Evolutionary conservation across 1,140 invertebrate genomes (phyloP).

Genomic region (Dryas iulia): DNA sequence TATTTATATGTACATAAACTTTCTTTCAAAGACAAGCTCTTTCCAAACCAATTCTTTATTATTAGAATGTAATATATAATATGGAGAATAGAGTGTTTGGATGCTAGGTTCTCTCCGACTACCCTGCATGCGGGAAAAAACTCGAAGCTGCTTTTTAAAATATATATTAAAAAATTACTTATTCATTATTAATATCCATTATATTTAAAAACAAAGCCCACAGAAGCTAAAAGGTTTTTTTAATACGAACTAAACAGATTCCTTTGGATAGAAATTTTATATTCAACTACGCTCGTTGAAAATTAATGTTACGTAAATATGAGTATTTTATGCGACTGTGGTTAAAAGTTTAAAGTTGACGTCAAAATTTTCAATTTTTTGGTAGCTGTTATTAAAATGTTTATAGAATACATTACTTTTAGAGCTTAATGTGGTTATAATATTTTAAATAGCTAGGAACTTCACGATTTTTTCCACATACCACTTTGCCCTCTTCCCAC

Average conservation of each 20-base stretch:
- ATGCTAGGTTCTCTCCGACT: no score
- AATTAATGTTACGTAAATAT: not conserved
- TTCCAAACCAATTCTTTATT: no score
- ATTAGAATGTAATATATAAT: no score
- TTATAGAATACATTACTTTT: not conserved
- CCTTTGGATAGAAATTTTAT: not conserved
- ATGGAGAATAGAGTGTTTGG: no score
- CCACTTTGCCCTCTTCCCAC: no score
- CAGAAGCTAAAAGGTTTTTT: not conserved
- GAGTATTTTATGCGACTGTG: not conserved
- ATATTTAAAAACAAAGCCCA: not conserved
- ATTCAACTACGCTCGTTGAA: not conserved
- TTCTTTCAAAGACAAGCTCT: no score
- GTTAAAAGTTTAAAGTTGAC: not conserved
- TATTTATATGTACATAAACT: no score
- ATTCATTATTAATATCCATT: not conserved
- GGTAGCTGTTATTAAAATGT: not conserved
- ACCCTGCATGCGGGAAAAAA: no score
- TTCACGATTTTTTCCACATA: no score
- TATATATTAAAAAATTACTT: not conserved
- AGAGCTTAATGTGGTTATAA: not conserved
- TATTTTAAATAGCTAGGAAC: no score
- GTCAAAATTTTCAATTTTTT: not conserved
- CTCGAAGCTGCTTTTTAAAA: no score
- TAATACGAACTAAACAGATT: not conserved